Base-by-base conservation (phyloP, 1,140 invertebrate genomes). In the Bombus consobrinus region DNA sequence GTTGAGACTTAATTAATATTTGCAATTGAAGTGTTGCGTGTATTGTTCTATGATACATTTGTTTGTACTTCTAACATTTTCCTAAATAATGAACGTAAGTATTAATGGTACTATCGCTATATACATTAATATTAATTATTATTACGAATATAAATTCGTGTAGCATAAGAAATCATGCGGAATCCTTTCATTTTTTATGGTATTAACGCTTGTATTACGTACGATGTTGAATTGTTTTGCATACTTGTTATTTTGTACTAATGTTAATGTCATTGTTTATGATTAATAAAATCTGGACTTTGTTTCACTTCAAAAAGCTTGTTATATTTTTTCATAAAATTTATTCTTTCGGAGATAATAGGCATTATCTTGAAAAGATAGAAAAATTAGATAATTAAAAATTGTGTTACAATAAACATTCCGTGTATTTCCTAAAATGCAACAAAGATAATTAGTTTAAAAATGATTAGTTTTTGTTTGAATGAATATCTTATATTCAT, bases 1-100 rank as follows among this genome's bases (percentile, higher is more conserved):
- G 18, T 53, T 53, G 47, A 53, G 1, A 22, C 6, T 53, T 53
- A 22, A 6, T 3, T 53, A 53, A 53, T 53, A 53, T 53, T 22
- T 53, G 6, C 18, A 53, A 53, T 22, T 22, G 47, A 53, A 53
- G 47, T 53, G 47, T 22, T 53, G 18, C 18, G 18, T 53, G 1
- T n/a, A n/a, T 62, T 3, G 28, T 62, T 62, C 10, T 28, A 0
- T 13, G 25, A 28, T n/a, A 53, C 18, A 53, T 53, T 53, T 53
- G 47, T 18, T 34, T 66, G 5, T 12, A 47, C 13, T 43, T 37
- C 28, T 39, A 13, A 22, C 13, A 28, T 39, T 59, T 32, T 47
- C 41, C 13, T 62, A n/a, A 83, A 84, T 22, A 78, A 47, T 84
- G 76, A 72, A 84, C 39, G 83, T 84, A 62, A 79, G 83, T 84